Percentiles rank a stretch among this genome's conserved stretches.
These are phyloP conservation scores for Fregetta grallaria DNA, from an alignment of 2,113 vertebrate genomes.

Conservation along the genomic window DNA sequence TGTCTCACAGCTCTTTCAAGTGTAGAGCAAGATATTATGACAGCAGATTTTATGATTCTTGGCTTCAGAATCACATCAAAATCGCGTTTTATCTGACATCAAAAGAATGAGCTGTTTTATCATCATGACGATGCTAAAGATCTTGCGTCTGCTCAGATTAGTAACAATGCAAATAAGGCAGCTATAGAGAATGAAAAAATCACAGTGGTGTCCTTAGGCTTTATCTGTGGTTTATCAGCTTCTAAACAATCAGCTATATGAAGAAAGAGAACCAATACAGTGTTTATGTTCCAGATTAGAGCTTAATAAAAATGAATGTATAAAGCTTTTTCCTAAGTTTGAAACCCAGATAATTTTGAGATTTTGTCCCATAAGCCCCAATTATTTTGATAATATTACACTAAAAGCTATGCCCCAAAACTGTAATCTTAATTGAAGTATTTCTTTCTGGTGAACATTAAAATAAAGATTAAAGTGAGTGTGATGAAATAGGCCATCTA, in stretches of 20 bases:
- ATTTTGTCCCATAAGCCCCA: background rate
- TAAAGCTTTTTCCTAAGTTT: background rate
- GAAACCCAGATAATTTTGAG: background rate
- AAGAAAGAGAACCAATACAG: background rate
- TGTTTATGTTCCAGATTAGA: background rate
- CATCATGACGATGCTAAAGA: background rate
- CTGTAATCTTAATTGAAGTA: background rate
- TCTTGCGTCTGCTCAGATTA: background rate
- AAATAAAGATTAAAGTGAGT: background rate
- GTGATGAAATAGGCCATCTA: background rate
- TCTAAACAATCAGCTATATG: background rate
- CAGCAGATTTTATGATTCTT: conserved; percentile 23
- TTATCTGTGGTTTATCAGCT: background rate
- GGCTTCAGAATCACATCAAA: background rate
- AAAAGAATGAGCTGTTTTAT: conserved; percentile 39
- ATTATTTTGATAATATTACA: background rate
- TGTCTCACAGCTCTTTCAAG: background rate
- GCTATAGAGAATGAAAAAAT: background rate
- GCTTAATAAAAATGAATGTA: background rate
- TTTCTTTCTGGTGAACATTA: background rate
- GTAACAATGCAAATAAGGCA: background rate
- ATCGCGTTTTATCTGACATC: conserved; percentile 38
- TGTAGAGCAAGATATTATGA: background rate
- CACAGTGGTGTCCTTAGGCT: background rate
- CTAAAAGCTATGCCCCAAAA: background rate